Base-by-base conservation (phyloP, 1,140 invertebrate species). In the Lucilia sericata region DNA sequence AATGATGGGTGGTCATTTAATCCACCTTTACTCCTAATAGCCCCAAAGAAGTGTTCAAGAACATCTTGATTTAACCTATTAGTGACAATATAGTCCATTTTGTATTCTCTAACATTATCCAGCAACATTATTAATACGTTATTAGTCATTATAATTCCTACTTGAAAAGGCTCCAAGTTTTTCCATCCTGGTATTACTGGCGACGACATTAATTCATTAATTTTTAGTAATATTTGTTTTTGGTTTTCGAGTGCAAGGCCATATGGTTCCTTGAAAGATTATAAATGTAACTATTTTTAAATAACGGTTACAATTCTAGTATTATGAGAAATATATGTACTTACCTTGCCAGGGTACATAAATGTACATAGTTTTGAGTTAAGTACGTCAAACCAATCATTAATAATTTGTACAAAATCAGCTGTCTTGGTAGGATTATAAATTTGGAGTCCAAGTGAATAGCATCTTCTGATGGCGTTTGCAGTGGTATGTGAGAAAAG, bases 21-120 rank as follows among this genome's bases (percentile, higher is more conserved):
- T 8, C 86, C 86, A 47, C 88, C 87, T 74, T 86, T 87, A 19
- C 84, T 85, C 75, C 88, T 17, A 19, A 89, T 88, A 4, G 80
- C 65, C 0, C 25, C 25, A 30, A 30, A 30, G 25, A 30, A 30
- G 25, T 30, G 25, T 30, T 30, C 25, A 30, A 30, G 25, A 8
- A 85, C 82, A 85, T 88, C 88, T 85, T 90, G 88, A 60, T 89
- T 90, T 51, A 88, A 80, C 13, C 85, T n/a, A 51, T 83, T 51
- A 25, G 88, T 88, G n/a, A 88, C 25, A 9, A 88, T 86, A 82
- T 87, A 89, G 9, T 9, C 14, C 49, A 51, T 51, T 9, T 51
- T 51, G 14, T 51, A 51, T 51, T 51, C 14, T 51, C 5, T 14
- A 51, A 51, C 9, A 14, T 51, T 12, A 12, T 51, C 14, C 9